A percentile compares a stretch with the other conserved stretches of the same genome.
Evolutionary conservation across 2,113 vertebrate genomes (phyloP).

Genomic region (Dendropsophus ebraccatus): DNA sequence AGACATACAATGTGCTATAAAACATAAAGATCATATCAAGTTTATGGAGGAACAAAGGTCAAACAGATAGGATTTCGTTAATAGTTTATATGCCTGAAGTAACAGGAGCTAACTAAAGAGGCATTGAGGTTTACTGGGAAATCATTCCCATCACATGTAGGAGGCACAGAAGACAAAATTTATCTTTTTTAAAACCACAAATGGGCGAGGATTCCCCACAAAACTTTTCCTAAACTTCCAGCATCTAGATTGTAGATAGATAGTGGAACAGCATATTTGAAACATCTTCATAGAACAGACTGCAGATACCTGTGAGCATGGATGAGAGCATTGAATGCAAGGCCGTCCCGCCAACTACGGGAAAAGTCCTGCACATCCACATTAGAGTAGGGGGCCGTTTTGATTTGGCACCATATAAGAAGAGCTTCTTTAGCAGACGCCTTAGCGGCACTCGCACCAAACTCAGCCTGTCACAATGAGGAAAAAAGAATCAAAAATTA

Average conservation of each 20-base stretch:
- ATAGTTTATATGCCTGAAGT: neutral
- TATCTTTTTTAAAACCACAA: too few relatives aligned
- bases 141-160: too few relatives aligned
- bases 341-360: conserved; percentile 85
- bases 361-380: conserved; percentile 87
- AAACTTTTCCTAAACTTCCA: too few relatives aligned
- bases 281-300: too few relatives aligned
- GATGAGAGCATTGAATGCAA: conserved; percentile 88
- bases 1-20: neutral
- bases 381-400: conserved; percentile 81
- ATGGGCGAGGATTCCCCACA: too few relatives aligned
- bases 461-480: conserved; percentile 68
- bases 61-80: neutral
- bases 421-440: conserved; percentile 88
- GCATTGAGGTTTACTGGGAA: neutral
- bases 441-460: conserved; percentile 73
- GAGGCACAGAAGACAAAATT: too few relatives aligned
- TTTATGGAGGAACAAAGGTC: conserved; percentile 5
- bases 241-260: too few relatives aligned
- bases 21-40: conserved; percentile 2
- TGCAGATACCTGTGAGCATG: conserved; percentile 83
- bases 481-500: neutral
- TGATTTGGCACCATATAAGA: conserved; percentile 89
- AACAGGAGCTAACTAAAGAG: neutral
- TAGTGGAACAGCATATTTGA: too few relatives aligned